Evolutionary conservation across 2,113 vertebrate genomes (phyloP).

Genomic region (Smithornis capensis): DNA sequence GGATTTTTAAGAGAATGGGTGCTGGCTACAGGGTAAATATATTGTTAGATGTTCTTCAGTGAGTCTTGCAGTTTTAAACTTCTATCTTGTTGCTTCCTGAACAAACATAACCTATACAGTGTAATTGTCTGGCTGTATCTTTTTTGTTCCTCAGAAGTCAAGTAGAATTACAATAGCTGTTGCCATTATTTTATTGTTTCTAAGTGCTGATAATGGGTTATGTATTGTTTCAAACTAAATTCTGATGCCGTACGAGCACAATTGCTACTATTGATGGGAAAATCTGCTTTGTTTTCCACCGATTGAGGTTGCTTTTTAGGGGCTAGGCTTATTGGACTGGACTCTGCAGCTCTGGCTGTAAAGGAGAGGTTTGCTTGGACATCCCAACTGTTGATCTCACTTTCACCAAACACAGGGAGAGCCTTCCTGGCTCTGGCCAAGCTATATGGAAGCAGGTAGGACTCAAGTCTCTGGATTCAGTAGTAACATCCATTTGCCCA

Average conservation of each 20-base stretch:
- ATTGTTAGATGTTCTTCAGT: background rate
- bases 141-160: background rate
- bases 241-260: background rate
- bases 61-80: background rate
- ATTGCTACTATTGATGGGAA: background rate
- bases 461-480: accelerated
- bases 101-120: background rate
- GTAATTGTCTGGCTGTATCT: background rate
- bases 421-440: background rate
- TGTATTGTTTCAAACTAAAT: background rate
- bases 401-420: background rate
- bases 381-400: background rate
- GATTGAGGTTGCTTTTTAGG: background rate
- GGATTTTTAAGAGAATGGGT: constrained; percentile 12
- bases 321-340: background rate
- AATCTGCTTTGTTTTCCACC: background rate
- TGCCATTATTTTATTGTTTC: background rate
- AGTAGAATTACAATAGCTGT: background rate
- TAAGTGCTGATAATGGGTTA: background rate
- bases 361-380: background rate
- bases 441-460: background rate
- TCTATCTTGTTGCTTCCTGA: background rate
- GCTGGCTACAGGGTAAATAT: background rate
- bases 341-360: background rate
- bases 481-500: background rate